phyloP scores from a whole-genome alignment of 2,113 vertebrate species.

The Cottus gobio region DNA sequence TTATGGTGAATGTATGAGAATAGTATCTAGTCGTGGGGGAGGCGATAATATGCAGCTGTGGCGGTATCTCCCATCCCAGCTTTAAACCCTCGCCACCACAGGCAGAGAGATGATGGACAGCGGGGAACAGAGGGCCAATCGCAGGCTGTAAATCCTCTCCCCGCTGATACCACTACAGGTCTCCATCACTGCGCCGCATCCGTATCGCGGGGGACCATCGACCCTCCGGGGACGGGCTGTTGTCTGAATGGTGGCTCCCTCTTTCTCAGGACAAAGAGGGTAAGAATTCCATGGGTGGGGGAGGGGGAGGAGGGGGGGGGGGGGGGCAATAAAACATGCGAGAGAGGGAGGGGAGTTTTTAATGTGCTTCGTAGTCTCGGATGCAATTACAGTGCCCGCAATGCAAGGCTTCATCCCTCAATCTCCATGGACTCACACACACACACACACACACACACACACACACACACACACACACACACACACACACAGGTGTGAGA shows the following conservation, averaged over 20 bases:
- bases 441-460: no score
- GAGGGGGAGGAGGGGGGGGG: slow-evolving; percentile 56
- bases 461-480: no score
- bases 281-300: slow-evolving; percentile 72
- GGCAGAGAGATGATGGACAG: slow-evolving; percentile 53
- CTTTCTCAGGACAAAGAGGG: slow-evolving; percentile 68
- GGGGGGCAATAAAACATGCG: slow-evolving; percentile 69
- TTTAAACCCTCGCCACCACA: slow-evolving; percentile 38
- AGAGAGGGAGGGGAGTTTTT: slow-evolving; percentile 55
- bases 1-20: slow-evolving; percentile 58
- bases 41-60: slow-evolving; percentile 65
- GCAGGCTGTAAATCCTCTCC: slow-evolving; percentile 49
- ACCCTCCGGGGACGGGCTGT: slow-evolving; percentile 31
- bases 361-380: slow-evolving; percentile 65
- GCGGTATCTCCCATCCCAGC: slow-evolving; percentile 22
- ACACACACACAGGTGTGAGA: no score
- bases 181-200: slow-evolving; percentile 42
- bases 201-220: slow-evolving; percentile 52
- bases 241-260: slow-evolving; percentile 50
- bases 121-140: not conserved
- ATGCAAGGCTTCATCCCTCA: slow-evolving; percentile 63
- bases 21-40: slow-evolving; percentile 45
- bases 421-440: slow-evolving; percentile 57
- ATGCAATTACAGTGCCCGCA: slow-evolving; percentile 74
- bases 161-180: slow-evolving; percentile 46